Base-by-base conservation (phyloP, 2,888 invertebrate genomes). In the Ctenicera cuprea region DNA sequence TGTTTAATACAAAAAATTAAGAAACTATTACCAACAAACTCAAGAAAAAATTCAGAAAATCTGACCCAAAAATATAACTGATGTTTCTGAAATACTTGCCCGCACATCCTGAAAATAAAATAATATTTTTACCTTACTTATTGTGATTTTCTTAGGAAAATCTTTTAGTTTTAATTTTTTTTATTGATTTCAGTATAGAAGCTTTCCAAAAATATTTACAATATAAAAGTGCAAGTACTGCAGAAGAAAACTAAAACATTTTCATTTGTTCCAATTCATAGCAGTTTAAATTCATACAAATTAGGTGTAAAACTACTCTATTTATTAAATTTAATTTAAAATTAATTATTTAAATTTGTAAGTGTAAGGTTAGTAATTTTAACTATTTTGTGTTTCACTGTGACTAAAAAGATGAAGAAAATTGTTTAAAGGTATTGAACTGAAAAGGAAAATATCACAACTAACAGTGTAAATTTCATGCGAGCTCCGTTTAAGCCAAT, bases 31-130 rank as follows among this genome's bases (percentile, higher is more conserved):
- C 48, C 16, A 48, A 18, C 16, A 18, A 48, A 18, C 9, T 8
- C 48, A 48, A 54, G 12, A n/a, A 48, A n/a, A 45, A 62, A 22
- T 62, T 41, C 62, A 73, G 74, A 71, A 37, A 76, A 33, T 62
- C 67, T 50, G 30, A 67, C 67, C 61, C 48, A 18, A 67, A 59
- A 38, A n/a, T 30, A 41, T 50, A 66, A 7, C 16, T 14, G 16
- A 48, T 18, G 48, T 48, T 41, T 16, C 14, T 57, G 62, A 77
- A 74, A 80, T 82, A 82, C 82, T 83, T 83, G 83, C 82, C 83
- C 79, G 79, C 52, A 76, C 78, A 73, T 63, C 79, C 82, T 82
- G 82, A 81, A 78, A 71, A 74, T 72, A 77, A 74, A 75, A 76
- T 30, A 65, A 43, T 26, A 52, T n/a, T 67, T 57, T 67, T 30